Percentiles rank a stretch among this genome's conserved stretches.
Evolutionary conservation across 1,140 invertebrate genomes (phyloP).

Genomic region (Andrena cerasifolii): DNA sequence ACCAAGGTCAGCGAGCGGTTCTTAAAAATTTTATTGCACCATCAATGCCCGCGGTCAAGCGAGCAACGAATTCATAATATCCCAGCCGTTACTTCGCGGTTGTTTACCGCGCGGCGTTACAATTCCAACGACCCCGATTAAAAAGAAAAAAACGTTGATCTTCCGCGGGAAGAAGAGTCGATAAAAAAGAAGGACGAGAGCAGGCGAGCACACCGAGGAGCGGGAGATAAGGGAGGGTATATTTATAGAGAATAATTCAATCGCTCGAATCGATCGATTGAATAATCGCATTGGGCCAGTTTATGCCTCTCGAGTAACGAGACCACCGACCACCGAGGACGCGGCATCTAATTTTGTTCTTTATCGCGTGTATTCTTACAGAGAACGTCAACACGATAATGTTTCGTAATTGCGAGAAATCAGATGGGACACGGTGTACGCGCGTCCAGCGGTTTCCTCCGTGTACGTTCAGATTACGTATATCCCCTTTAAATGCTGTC

Average conservation of each 20-base stretch:
- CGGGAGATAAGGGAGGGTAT: not conserved
- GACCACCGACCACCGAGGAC: not conserved
- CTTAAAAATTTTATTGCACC: too few species aligned
- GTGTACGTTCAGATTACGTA: not conserved
- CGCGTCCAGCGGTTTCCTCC: not conserved
- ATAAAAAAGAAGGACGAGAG: not conserved
- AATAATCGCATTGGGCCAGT: not conserved
- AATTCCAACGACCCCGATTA: too few species aligned
- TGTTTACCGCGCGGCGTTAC: too few species aligned
- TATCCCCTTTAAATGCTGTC: not conserved
- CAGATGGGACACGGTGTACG: not conserved
- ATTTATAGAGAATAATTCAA: not conserved
- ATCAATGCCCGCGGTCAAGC: too few species aligned
- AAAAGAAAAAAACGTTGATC: too few species aligned
- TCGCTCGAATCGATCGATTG: not conserved
- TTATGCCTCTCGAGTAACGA: not conserved
- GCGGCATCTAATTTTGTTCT: not conserved
- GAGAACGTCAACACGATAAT: not conserved
- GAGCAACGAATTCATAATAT: too few species aligned
- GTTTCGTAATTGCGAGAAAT: conserved; percentile 2
- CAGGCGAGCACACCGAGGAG: not conserved
- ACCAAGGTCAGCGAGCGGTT: too few species aligned
- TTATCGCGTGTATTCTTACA: conserved; percentile 6
- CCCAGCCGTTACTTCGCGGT: too few species aligned
- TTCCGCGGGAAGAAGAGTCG: not conserved